Conservation (phyloP, 2,888 invertebrate species). For the Clanis bilineata region DNA sequence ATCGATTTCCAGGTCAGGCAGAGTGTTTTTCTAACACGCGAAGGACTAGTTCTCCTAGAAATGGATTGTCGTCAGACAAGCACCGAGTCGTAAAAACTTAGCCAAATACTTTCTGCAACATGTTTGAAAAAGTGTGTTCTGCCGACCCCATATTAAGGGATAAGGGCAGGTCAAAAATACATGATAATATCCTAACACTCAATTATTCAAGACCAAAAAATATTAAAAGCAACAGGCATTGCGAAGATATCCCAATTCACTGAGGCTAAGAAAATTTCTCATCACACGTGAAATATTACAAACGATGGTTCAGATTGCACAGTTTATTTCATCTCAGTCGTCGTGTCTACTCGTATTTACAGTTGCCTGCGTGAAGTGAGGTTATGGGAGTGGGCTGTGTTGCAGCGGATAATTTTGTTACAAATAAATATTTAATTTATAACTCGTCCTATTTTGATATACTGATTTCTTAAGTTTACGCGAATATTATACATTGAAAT, state of each 20-base stretch:
- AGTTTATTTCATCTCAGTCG: slow-evolving; percentile 72
- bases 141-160: no score
- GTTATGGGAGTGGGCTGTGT: slow-evolving; percentile 32
- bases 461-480: no score
- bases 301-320: slow-evolving; percentile 68
- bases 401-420: slow-evolving; percentile 27
- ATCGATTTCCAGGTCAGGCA: no score
- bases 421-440: no score
- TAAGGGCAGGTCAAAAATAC: background rate
- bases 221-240: background rate
- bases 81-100: no score
- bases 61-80: no score
- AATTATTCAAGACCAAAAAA: background rate
- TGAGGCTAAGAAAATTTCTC: slow-evolving; percentile 41
- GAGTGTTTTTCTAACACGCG: no score
- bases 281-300: slow-evolving; percentile 56
- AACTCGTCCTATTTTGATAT: no score
- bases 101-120: no score
- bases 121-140: no score
- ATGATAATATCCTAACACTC: background rate
- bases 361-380: slow-evolving; percentile 53
- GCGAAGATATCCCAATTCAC: slow-evolving; percentile 22
- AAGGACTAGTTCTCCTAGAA: no score
- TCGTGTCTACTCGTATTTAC: slow-evolving; percentile 76
- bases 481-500: no score